A percentile compares a stretch with the other conserved stretches of the same genome.
These are phyloP conservation scores for Sympetrum striolatum DNA, from an alignment of 2,888 invertebrate genomes.

Conservation along the genomic window DNA sequence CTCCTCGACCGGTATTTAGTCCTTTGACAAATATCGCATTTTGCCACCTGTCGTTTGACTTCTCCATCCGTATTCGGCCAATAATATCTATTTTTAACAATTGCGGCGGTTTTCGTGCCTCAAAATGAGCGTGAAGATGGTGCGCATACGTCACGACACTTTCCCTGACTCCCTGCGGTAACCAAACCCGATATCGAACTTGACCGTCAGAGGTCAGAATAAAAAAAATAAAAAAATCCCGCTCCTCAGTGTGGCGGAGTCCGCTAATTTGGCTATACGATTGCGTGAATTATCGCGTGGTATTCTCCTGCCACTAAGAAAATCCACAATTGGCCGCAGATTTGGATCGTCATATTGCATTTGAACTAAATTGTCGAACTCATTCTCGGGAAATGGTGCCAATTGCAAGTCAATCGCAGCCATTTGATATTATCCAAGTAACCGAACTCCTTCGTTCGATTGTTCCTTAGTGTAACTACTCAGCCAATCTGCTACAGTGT, in stretches of 20 bases:
- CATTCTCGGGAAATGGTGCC: too few relatives aligned
- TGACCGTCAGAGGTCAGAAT: background rate
- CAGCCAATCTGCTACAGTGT: background rate
- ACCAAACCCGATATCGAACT: background rate
- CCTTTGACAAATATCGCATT: too few relatives aligned
- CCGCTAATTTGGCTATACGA: background rate
- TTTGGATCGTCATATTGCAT: too few relatives aligned
- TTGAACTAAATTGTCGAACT: too few relatives aligned
- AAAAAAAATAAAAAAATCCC: fast-evolving
- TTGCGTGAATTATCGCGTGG: background rate
- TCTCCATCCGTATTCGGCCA: background rate
- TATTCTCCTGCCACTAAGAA: background rate
- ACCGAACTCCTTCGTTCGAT: background rate
- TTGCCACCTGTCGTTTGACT: background rate
- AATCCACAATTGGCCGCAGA: background rate
- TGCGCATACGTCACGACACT: too few relatives aligned
- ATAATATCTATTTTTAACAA: background rate
- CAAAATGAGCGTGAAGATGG: background rate
- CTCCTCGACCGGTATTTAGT: background rate
- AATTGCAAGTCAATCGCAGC: too few relatives aligned
- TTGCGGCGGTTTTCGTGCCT: background rate
- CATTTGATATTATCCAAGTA: too few relatives aligned
- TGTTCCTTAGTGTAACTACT: background rate
- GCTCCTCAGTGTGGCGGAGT: background rate
- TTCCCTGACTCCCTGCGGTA: background rate